Conservation (phyloP, 1,140 invertebrate species). For the Fopius arisanus region DNA sequence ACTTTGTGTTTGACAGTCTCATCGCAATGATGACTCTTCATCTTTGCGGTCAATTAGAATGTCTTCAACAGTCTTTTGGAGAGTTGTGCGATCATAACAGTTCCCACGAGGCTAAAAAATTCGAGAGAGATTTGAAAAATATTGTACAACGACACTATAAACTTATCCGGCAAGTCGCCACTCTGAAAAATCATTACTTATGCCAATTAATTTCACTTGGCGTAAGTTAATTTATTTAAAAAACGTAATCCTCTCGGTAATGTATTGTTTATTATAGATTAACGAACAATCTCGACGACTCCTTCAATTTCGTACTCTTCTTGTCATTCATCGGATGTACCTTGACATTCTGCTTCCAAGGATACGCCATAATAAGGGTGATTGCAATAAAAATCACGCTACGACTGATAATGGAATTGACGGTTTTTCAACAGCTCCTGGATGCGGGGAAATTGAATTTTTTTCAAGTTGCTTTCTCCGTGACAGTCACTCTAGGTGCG, state of each 20-base stretch:
- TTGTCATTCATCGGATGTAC: slow-evolving; percentile 23
- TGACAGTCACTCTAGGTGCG: neutral
- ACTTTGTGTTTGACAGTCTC: slow-evolving; percentile 31
- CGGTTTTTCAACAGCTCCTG: neutral
- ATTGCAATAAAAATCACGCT: neutral
- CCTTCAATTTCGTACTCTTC: slow-evolving; percentile 38
- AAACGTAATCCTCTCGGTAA: too few relatives aligned
- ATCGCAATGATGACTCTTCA: slow-evolving; percentile 35
- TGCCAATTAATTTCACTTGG: too few relatives aligned
- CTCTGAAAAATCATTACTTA: neutral
- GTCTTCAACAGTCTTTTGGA: neutral
- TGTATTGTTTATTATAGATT: slow-evolving; percentile 40
- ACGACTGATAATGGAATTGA: neutral
- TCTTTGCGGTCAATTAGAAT: slow-evolving; percentile 33
- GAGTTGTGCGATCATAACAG: slow-evolving; percentile 12
- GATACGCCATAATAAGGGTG: slow-evolving; percentile 33
- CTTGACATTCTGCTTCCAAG: slow-evolving; percentile 37
- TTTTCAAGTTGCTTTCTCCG: slow-evolving; percentile 16
- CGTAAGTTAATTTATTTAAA: too few relatives aligned
- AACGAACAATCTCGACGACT: slow-evolving; percentile 50
- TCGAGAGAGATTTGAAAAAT: neutral
- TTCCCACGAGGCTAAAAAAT: slow-evolving; percentile 31
- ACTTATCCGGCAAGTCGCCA: slow-evolving; percentile 25
- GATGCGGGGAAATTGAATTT: slow-evolving; percentile 1
- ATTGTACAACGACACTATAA: slow-evolving; percentile 30